Percentiles rank a stretch among this genome's conserved stretches.
phyloP scores from a whole-genome alignment of 1,140 invertebrate species.

The Drosophila sproati region DNA sequence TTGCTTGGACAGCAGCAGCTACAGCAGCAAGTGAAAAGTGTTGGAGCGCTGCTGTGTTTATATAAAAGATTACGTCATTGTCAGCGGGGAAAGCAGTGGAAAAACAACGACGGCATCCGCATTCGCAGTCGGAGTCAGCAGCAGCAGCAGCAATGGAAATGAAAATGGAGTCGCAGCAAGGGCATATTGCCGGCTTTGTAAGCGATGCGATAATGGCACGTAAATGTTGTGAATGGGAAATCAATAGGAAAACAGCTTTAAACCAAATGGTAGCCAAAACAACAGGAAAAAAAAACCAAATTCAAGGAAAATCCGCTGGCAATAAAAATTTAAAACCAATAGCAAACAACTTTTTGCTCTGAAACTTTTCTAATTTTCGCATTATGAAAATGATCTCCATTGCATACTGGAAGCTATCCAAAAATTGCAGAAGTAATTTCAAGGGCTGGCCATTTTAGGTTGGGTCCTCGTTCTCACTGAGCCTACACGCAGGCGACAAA shows the following conservation, averaged over 20 bases:
- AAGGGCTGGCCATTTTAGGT: slow-evolving; percentile 19
- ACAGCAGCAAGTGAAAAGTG: slow-evolving; percentile 44
- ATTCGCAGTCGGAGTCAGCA: background rate
- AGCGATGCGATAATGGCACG: slow-evolving; percentile 68
- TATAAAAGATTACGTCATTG: slow-evolving; percentile 77
- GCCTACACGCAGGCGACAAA: slow-evolving; percentile 36
- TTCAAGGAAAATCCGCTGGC: background rate
- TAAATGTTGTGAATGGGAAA: slow-evolving; percentile 70
- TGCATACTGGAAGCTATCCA: slow-evolving; percentile 5
- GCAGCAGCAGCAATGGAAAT: slow-evolving; percentile 34
- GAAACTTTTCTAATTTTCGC: slow-evolving; percentile 79
- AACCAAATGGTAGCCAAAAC: slow-evolving; percentile 20
- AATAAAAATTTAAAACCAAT: slow-evolving; percentile 62
- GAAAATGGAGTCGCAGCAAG: slow-evolving; percentile 30
- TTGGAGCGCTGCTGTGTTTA: slow-evolving; percentile 63
- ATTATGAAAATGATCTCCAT: slow-evolving; percentile 75
- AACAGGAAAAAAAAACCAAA: background rate
- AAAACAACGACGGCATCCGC: slow-evolving; percentile 52
- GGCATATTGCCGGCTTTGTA: slow-evolving; percentile 46
- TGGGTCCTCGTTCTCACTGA: background rate
- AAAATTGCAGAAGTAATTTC: slow-evolving; percentile 64
- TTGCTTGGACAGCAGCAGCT: slow-evolving; percentile 48
- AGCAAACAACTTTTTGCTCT: slow-evolving; percentile 32
- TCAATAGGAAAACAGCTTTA: slow-evolving; percentile 64
- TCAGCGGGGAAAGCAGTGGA: slow-evolving; percentile 40